Evolutionary conservation across 1,140 invertebrate genomes (phyloP).

Genomic region (Megalonaias nervosa): DNA sequence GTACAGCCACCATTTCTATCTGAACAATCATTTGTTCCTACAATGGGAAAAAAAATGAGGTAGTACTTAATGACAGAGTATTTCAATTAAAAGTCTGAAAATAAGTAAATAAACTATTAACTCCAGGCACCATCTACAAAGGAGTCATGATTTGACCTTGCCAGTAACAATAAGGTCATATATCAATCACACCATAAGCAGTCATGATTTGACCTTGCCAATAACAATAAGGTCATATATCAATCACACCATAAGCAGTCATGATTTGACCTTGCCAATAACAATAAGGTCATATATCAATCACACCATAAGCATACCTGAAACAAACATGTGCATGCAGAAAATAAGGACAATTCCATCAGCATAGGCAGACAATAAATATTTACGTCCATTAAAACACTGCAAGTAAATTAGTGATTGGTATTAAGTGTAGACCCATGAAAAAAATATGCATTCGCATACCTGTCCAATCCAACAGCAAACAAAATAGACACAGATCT

Average conservation of each 20-base stretch:
- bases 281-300: too few relatives aligned
- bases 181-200: too few relatives aligned
- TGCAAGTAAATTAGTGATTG: too few relatives aligned
- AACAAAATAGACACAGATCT: too few relatives aligned
- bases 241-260: background rate
- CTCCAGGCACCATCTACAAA: background rate
- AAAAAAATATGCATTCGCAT: too few relatives aligned
- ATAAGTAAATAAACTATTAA: background rate
- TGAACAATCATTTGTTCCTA: conserved; percentile 85
- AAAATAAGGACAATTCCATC: too few relatives aligned
- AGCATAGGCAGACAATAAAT: too few relatives aligned
- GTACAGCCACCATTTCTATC: conserved; percentile 83
- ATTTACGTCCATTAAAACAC: too few relatives aligned
- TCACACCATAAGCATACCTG: too few relatives aligned
- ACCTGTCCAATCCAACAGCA: too few relatives aligned
- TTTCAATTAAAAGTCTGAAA: background rate
- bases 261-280: background rate
- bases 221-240: background rate
- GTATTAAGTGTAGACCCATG: too few relatives aligned
- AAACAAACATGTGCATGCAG: too few relatives aligned
- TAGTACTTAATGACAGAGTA: background rate
- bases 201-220: background rate
- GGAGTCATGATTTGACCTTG: background rate
- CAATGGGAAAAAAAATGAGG: conserved; percentile 14
- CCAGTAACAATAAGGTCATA: background rate